phyloP scores from a whole-genome alignment of 2,113 vertebrate genomes.

The Eonycteris spelaea region DNA sequence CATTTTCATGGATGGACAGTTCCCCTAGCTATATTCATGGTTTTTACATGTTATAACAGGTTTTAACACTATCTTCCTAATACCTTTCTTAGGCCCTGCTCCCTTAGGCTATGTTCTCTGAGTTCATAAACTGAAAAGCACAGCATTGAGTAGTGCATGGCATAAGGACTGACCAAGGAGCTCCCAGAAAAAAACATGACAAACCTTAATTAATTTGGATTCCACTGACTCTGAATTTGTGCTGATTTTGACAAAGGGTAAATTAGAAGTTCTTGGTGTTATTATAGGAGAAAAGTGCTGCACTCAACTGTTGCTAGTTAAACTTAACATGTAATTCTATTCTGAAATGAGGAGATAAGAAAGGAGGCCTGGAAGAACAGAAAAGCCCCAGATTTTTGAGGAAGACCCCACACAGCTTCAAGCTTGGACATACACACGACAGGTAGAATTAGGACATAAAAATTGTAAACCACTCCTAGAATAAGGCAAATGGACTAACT shows the following conservation, averaged over 20 bases:
- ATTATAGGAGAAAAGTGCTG: not conserved
- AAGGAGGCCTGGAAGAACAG: not conserved
- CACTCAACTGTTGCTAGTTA: not conserved
- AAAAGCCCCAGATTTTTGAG: not conserved
- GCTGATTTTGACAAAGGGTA: not conserved
- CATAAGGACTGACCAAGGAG: not conserved
- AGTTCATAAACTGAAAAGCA: constrained; percentile 27
- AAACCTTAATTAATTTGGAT: constrained; percentile 1
- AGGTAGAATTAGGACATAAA: not conserved
- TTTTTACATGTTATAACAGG: constrained; percentile 52
- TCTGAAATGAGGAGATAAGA: constrained; percentile 29
- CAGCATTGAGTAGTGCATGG: not conserved
- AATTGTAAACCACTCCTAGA: not conserved
- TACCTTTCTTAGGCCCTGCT: constrained; percentile 12
- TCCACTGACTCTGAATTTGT: not conserved
- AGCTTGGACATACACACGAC: not conserved
- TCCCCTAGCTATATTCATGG: not conserved
- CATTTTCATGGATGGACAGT: constrained; percentile 30
- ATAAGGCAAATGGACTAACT: constrained; percentile 36
- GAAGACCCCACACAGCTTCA: not conserved
- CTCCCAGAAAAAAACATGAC: constrained; percentile 11
- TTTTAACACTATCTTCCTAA: constrained; percentile 45
- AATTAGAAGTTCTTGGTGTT: not conserved
- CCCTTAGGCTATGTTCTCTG: not conserved
- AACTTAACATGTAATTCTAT: not conserved